Percentiles rank a stretch among this genome's conserved stretches.
These are phyloP conservation scores for Octopus sinensis DNA, from an alignment of 1,140 invertebrate species.

Conservation along the genomic window DNA sequence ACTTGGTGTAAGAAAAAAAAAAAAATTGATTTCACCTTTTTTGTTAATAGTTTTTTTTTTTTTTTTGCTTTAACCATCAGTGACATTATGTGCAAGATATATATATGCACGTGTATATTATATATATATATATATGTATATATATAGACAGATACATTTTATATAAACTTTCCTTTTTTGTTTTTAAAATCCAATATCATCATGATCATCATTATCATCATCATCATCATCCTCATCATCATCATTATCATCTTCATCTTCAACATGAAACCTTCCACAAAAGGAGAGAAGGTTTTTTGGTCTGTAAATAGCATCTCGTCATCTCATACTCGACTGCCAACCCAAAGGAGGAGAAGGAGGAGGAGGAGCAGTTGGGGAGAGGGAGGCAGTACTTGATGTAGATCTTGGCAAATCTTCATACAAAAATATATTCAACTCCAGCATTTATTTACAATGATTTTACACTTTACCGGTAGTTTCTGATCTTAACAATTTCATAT, in stretches of 20 bases:
- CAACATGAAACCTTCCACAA: background rate
- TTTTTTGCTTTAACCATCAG: too few species aligned
- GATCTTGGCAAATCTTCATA: conserved; percentile 8
- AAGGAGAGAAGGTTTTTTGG: background rate
- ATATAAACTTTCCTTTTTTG: too few species aligned
- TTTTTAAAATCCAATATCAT: too few species aligned
- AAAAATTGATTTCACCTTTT: too few species aligned
- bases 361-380: background rate
- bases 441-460: conserved; percentile 2
- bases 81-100: too few species aligned
- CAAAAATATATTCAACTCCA: conserved; percentile 6
- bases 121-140: too few species aligned
- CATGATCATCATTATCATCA: too few species aligned
- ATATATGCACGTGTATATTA: too few species aligned
- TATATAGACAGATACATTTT: too few species aligned
- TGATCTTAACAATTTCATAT: background rate
- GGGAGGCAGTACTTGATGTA: conserved; percentile 7
- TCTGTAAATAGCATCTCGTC: background rate
- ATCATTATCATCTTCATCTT: background rate
- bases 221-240: too few species aligned
- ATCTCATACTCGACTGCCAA: background rate
- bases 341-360: background rate
- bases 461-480: background rate
- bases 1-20: too few species aligned
- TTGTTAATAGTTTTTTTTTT: too few species aligned